Percentiles rank a stretch among this genome's conserved stretches.
phyloP scores from a whole-genome alignment of 2,797 vertebrate genomes.

The Epinephelus awoara region DNA sequence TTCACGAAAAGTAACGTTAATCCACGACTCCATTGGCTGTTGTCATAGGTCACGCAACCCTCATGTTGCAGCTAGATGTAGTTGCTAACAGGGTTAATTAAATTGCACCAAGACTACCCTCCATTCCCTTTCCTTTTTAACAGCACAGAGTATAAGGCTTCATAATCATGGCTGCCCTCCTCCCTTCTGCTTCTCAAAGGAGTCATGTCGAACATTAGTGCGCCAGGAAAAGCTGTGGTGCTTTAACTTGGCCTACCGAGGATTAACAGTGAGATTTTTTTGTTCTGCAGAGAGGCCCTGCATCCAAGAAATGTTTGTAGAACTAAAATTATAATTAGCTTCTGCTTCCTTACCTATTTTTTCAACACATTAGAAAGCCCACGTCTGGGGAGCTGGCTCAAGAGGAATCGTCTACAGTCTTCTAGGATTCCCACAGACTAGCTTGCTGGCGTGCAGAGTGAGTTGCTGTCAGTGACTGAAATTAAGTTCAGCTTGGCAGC shows the following conservation, averaged over 20 bases:
- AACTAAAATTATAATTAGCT: conserved; percentile 61
- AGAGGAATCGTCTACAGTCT: conserved; percentile 29
- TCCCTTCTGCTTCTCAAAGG: conserved; percentile 14
- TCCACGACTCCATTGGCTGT: too few species aligned
- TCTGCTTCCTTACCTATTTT: conserved; percentile 33
- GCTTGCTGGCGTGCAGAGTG: conserved; percentile 21
- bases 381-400: conserved; percentile 24
- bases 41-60: not conserved
- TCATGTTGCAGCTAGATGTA: not conserved
- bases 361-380: conserved; percentile 30
- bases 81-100: conserved; percentile 8
- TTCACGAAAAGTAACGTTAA: not conserved
- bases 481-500: conserved; percentile 58
- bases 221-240: conserved; percentile 8
- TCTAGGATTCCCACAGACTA: conserved; percentile 34
- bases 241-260: conserved; percentile 42
- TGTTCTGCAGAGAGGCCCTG: conserved; percentile 37
- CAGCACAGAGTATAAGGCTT: conserved; percentile 9
- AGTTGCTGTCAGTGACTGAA: conserved; percentile 57
- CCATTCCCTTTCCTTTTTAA: conserved; percentile 10
- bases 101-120: not conserved
- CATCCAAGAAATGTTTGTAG: conserved; percentile 53
- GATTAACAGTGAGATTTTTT: conserved; percentile 48
- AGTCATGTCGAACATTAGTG: conserved; percentile 24
- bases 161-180: conserved; percentile 5